A percentile compares a stretch with the other conserved stretches of the same genome.
These are phyloP conservation scores for Tricholauxania praeusta DNA, from an alignment of 2,888 invertebrate genomes.

Conservation along the genomic window DNA sequence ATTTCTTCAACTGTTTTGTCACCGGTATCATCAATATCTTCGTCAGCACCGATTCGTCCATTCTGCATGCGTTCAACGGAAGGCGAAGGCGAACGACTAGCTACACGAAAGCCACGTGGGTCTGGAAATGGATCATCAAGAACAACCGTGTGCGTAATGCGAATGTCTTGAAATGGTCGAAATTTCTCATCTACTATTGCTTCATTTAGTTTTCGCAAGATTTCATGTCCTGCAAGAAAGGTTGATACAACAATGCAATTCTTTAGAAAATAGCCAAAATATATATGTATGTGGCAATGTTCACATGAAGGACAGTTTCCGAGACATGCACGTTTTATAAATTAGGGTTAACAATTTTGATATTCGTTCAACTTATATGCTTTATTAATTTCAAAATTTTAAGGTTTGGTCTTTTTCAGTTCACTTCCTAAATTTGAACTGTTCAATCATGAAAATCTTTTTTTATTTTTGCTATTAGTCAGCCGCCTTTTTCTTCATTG, in stretches of 20 bases:
- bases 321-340: no score
- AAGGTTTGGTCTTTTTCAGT: no score
- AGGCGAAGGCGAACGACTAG: conserved; percentile 91
- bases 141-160: conserved; percentile 96
- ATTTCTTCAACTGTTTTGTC: conserved; percentile 89
- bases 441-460: no score
- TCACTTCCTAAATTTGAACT: no score
- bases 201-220: conserved; percentile 91
- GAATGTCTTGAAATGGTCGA: conserved; percentile 93
- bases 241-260: background rate
- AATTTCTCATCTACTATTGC: conserved; percentile 91
- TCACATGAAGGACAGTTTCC: no score
- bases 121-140: conserved; percentile 97
- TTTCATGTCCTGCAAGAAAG: conserved; percentile 70
- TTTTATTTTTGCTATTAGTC: no score
- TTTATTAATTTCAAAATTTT: no score
- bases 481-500: no score
- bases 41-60: conserved; percentile 92
- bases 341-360: no score
- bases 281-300: no score
- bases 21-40: conserved; percentile 89
- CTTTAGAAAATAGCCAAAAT: background rate
- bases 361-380: no score
- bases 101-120: conserved; percentile 80
- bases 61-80: conserved; percentile 83